Percentiles rank a stretch among this genome's conserved stretches.
Conservation (phyloP, 2,797 vertebrate species). For the Oophaga sylvatica region DNA sequence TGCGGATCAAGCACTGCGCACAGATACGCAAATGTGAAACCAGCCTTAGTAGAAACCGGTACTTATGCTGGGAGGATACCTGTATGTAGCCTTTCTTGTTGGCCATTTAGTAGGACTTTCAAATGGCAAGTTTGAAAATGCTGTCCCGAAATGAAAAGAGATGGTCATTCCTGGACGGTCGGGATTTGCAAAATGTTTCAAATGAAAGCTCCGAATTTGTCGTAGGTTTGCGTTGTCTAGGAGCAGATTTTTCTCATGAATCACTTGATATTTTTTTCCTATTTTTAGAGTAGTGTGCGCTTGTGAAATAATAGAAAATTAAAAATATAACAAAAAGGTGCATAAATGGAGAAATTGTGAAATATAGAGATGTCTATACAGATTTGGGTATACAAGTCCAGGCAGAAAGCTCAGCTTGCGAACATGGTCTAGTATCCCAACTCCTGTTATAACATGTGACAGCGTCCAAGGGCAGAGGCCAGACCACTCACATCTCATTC, state of each 20-base stretch:
- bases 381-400: neutral
- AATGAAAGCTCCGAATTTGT: neutral
- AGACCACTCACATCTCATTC: neutral
- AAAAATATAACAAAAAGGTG: neutral
- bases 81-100: neutral
- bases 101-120: neutral
- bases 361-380: neutral
- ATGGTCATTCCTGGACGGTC: neutral
- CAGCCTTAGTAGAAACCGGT: no score
- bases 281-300: neutral
- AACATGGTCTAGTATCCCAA: neutral
- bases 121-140: neutral
- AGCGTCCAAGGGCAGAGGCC: neutral
- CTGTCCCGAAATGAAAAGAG: neutral
- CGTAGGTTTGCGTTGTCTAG: neutral
- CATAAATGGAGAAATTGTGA: neutral
- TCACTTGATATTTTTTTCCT: neutral
- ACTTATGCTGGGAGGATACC: neutral
- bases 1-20: no score
- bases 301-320: neutral
- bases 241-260: neutral
- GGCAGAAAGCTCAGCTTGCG: neutral
- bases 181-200: neutral
- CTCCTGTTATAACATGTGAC: no score
- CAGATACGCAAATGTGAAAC: no score